These are phyloP conservation scores for Pyrgilauda ruficollis DNA, from an alignment of 2,113 vertebrate genomes.

Conservation along the genomic window DNA sequence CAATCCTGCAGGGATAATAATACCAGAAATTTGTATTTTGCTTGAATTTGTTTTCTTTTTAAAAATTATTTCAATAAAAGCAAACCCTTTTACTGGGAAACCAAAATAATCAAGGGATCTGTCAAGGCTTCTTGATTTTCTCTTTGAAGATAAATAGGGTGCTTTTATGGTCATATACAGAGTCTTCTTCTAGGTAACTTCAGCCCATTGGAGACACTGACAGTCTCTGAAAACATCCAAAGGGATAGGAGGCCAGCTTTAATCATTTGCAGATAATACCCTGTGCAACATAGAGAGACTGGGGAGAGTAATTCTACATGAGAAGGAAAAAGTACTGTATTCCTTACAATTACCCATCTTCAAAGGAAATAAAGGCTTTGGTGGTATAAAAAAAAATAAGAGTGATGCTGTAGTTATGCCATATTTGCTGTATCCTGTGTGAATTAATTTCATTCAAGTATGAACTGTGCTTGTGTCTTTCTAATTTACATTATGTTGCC, in stretches of 20 bases:
- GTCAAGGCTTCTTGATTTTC: not conserved
- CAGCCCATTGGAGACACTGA: not conserved
- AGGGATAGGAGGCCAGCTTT: conserved; percentile 34
- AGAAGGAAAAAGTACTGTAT: conserved; percentile 1
- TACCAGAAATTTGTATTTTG: not conserved
- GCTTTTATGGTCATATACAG: not conserved
- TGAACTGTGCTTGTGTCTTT: conserved; percentile 21
- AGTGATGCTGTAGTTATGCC: not conserved
- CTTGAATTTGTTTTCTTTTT: not conserved
- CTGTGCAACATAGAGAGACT: not conserved
- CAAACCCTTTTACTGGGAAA: not conserved
- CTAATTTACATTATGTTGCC: conserved; percentile 6
- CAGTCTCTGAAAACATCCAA: not conserved
- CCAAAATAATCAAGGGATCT: not conserved
- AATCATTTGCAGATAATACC: conserved; percentile 35
- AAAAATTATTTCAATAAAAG: not conserved
- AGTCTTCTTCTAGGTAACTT: not conserved
- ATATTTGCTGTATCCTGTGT: not conserved
- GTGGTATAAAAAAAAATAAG: not conserved
- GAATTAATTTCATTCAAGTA: conserved; percentile 50
- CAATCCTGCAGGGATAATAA: not conserved
- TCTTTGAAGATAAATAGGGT: conserved; percentile 1
- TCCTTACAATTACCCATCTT: conserved; percentile 40
- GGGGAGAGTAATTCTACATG: not conserved
- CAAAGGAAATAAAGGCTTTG: conserved; percentile 62